Percentiles rank a stretch among this genome's conserved stretches.
These are phyloP conservation scores for Phragmatobia fuliginosa DNA, from an alignment of 2,888 invertebrate genomes.

Conservation along the genomic window DNA sequence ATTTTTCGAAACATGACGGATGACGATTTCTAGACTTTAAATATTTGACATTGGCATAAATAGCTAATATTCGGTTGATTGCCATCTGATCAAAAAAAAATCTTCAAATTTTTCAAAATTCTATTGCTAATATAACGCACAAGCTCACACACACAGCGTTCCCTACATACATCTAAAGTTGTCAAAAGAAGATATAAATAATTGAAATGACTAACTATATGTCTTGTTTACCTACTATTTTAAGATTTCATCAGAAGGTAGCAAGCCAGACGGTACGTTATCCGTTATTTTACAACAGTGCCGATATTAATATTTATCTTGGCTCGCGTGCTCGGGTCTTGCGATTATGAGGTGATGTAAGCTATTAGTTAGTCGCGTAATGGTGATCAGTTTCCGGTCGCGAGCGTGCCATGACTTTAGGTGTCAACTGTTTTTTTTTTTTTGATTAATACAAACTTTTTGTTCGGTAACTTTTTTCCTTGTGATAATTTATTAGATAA, in stretches of 20 bases:
- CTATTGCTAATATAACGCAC: background rate
- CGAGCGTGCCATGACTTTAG: conserved; percentile 4
- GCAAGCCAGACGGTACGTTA: background rate
- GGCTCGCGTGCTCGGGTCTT: conserved; percentile 3
- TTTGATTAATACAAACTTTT: background rate
- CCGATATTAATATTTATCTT: conserved; percentile 9
- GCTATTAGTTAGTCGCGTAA: background rate
- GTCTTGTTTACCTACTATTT: conserved; percentile 10
- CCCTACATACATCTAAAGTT: background rate
- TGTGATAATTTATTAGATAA: background rate
- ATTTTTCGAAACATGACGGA: too few relatives aligned
- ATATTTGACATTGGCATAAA: too few relatives aligned
- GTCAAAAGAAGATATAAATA: background rate
- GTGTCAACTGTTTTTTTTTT: background rate
- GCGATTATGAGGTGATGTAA: conserved; percentile 16
- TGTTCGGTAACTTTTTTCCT: background rate
- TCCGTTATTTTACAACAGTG: background rate
- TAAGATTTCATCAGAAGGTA: conserved; percentile 19
- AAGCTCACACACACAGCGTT: background rate
- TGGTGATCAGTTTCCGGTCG: conserved; percentile 11
- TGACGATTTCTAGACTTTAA: too few relatives aligned
- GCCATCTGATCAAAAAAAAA: too few relatives aligned
- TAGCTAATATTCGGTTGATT: too few relatives aligned
- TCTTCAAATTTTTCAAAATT: background rate
- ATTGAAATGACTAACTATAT: background rate